Evolutionary conservation across 2,113 vertebrate species (phyloP), one percentile per base, ranked within the genome.

Genomic region (Ciconia boyciana): DNA sequence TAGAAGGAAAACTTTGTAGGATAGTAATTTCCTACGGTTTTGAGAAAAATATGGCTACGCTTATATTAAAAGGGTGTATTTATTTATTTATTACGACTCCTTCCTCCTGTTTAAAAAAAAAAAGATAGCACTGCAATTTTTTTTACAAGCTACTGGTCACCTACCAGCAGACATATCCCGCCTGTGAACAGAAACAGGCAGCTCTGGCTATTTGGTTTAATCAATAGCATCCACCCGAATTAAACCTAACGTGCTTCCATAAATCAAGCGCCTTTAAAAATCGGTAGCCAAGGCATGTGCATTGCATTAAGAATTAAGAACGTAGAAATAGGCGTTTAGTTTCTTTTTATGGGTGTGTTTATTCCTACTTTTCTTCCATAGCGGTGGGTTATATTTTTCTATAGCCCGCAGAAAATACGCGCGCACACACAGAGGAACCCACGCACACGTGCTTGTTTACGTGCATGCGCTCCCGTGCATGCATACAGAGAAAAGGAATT

Each of bases 11-110:
- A 98, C 97, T 97, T 97, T 96, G 98, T 97, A 98, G 98, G 97
- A 98, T 97, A 98, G 98, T 98, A 98, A 98, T 98, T 98, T 98
- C 98, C 98, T 97, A 98, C 96, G 97, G 97, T 91, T 97, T 98
- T 96, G 93, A 97, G 97, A 95, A 98, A 97, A 98, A 98, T 96
- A 91, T 88, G 97, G 96, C 97, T 94, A 93, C 78, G 52, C 96
- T 97, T 93, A 97, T 97, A 97, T 98, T 98, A 98, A 95, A 97
- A 95, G 94, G 87, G 90, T 78, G 48, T 80, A 58, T 76, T 94
- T 96, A 96, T 94, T 93, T 94, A 96, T 96, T 97, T 98, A 98
- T 98, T 97, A 97, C 71, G 36, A 44, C 75, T 90, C 71, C 58
- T 96, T 97, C 79, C 82, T 93, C 48, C 83, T 46, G 48, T 64